phyloP scores from a whole-genome alignment of 2,113 vertebrate species.

The Prunella himalayana region DNA sequence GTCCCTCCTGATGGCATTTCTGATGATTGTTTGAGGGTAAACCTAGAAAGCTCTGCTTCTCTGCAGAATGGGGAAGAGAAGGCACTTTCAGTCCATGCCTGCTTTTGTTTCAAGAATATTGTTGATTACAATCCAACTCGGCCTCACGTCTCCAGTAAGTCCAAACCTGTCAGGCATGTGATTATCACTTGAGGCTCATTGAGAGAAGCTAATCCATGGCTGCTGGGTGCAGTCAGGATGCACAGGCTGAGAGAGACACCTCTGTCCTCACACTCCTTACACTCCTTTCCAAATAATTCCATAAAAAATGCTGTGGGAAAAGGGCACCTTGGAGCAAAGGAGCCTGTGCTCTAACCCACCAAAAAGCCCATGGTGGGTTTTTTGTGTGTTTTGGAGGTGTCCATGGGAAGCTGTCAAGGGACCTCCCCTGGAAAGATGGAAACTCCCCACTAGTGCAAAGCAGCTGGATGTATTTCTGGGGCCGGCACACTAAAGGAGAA shows the following conservation, averaged over 20 bases:
- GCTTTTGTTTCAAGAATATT: background rate
- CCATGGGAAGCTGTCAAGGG: background rate
- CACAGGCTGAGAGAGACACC: too few species aligned
- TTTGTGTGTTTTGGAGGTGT: background rate
- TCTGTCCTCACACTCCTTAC: background rate
- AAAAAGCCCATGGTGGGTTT: too few species aligned
- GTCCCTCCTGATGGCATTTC: background rate
- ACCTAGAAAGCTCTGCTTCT: background rate
- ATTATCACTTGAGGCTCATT: background rate
- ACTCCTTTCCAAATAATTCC: background rate
- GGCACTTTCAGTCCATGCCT: background rate
- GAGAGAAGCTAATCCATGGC: background rate
- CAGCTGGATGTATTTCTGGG: background rate
- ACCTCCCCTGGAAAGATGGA: background rate
- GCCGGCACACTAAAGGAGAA: background rate
- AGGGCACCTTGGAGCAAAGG: background rate
- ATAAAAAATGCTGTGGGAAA: rapidly evolving
- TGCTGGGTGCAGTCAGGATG: background rate
- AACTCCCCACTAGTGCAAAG: background rate
- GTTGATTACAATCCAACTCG: background rate
- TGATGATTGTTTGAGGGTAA: background rate
- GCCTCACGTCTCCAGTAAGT: background rate
- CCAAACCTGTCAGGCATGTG: background rate
- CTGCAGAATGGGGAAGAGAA: background rate
- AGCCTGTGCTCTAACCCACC: background rate